phyloP scores from a whole-genome alignment of 2,797 vertebrate species.

The Perodicticus potto region DNA sequence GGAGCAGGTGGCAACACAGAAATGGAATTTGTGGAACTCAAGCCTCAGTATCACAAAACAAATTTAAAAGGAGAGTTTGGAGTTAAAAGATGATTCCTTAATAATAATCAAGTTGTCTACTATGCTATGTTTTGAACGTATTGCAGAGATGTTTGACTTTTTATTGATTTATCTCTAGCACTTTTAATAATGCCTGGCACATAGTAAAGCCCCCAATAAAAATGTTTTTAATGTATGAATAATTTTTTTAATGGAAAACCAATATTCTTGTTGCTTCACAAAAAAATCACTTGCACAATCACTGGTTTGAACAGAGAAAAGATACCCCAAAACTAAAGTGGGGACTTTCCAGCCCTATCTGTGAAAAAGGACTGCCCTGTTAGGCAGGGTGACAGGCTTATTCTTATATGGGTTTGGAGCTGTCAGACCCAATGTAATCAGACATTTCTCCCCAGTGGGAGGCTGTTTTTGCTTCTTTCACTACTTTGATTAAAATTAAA shows the following conservation, averaged over 20 bases:
- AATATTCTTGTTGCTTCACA: neutral
- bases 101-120: neutral
- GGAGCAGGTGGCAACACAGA: no score
- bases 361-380: neutral
- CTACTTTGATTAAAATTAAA: neutral
- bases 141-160: neutral
- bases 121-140: neutral
- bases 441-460: rapidly evolving
- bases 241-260: neutral
- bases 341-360: rapidly evolving
- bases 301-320: no score
- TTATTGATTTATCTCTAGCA: neutral
- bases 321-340: neutral
- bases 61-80: neutral
- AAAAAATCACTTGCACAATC: neutral
- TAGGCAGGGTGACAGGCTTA: neutral
- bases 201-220: neutral
- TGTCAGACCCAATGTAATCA: neutral
- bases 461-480: no score
- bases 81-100: neutral
- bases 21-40: neutral
- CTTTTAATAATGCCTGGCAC: neutral
- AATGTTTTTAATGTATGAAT: neutral
- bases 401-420: neutral
- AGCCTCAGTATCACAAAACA: neutral